These are phyloP conservation scores for Noctilio leporinus DNA, from an alignment of 2,113 vertebrate genomes.

Conservation along the genomic window DNA sequence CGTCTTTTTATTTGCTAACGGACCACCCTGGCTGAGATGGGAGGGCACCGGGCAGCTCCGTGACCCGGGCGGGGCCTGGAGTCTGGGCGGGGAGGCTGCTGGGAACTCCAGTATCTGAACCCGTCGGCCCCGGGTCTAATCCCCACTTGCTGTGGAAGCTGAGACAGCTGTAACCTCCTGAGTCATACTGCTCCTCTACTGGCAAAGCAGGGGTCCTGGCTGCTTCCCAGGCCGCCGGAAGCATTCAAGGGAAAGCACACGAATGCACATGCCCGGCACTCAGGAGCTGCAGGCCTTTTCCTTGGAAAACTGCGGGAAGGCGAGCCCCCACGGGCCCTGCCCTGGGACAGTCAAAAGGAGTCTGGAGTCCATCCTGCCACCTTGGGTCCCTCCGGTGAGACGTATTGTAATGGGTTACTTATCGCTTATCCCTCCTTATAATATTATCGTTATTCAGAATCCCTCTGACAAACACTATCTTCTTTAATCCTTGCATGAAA, in stretches of 20 bases:
- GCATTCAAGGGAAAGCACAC: not conserved
- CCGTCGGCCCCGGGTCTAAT: not conserved
- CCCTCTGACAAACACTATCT: not conserved
- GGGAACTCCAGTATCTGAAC: too few species aligned
- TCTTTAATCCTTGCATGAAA: not conserved
- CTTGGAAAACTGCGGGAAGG: not conserved
- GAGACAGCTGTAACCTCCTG: not conserved
- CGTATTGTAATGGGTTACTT: not conserved
- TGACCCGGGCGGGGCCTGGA: not conserved
- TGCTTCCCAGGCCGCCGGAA: not conserved
- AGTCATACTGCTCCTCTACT: not conserved
- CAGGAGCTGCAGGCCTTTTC: not conserved
- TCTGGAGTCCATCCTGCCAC: rapidly evolving
- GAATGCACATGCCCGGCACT: rapidly evolving
- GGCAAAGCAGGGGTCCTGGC: not conserved
- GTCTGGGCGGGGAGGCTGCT: not conserved
- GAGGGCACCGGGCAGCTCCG: not conserved
- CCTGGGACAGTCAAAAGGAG: not conserved
- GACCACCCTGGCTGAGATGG: not conserved
- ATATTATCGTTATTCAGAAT: not conserved
- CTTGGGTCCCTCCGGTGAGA: not conserved
- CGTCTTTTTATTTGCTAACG: not conserved
- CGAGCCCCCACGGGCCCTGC: not conserved
- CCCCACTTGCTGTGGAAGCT: not conserved
- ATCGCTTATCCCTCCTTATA: not conserved